These are phyloP conservation scores for Danio jaintianensis DNA, from an alignment of 2,797 vertebrate genomes.

Conservation along the genomic window DNA sequence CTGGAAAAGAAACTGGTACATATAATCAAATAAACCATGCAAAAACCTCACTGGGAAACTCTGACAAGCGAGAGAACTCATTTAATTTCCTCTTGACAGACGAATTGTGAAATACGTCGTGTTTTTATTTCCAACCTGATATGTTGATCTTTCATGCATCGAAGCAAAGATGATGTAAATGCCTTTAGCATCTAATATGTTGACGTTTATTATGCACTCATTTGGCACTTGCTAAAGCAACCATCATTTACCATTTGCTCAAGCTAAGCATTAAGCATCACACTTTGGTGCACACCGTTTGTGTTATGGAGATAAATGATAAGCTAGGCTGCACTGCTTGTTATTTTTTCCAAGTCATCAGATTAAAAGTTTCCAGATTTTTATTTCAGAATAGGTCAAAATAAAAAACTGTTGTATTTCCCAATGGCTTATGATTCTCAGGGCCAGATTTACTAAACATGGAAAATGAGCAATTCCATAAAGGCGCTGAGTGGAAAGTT, in stretches of 20 bases:
- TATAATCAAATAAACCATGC: constrained; percentile 21
- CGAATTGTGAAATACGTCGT: constrained; percentile 24
- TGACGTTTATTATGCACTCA: constrained; percentile 26
- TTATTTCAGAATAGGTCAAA: neutral
- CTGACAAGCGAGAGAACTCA: constrained; percentile 12
- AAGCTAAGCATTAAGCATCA: neutral
- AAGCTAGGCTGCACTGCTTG: neutral
- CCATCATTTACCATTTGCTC: constrained; percentile 7
- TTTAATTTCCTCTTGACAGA: constrained; percentile 24
- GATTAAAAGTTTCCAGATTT: neutral
- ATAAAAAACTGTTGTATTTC: too few species aligned
- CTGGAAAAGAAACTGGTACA: neutral
- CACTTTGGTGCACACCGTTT: constrained; percentile 13
- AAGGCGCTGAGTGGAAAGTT: too few species aligned
- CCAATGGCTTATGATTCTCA: too few species aligned
- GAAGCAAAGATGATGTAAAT: constrained; percentile 20
- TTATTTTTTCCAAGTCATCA: neutral
- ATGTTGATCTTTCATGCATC: constrained; percentile 1
- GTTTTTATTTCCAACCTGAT: neutral
- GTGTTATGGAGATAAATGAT: neutral
- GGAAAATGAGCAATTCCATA: too few species aligned
- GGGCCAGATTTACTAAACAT: too few species aligned
- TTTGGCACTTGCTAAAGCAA: constrained; percentile 21
- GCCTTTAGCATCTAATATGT: constrained; percentile 12
- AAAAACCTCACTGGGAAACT: neutral